Conservation (phyloP, 2,888 invertebrate genomes). For the Hetaerina titia region DNA sequence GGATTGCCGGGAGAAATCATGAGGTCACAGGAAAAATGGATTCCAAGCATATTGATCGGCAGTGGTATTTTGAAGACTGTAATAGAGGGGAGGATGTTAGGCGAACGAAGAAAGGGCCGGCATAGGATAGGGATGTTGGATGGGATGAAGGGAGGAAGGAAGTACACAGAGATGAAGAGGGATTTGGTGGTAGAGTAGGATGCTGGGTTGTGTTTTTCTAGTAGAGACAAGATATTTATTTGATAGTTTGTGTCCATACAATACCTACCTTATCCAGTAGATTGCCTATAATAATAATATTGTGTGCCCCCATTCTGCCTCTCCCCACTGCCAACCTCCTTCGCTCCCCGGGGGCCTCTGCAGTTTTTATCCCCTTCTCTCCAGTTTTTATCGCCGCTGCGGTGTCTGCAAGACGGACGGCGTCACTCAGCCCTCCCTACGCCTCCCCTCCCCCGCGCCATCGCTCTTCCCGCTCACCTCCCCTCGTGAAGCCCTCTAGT, state of each 20-base stretch:
- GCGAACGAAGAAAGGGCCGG: background rate
- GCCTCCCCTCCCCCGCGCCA: background rate
- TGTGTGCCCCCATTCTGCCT: background rate
- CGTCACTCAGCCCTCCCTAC: background rate
- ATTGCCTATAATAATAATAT: too few relatives aligned
- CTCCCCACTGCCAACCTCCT: background rate
- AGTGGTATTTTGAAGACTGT: background rate
- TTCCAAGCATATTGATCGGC: background rate
- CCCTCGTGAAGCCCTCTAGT: background rate
- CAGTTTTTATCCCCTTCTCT: background rate
- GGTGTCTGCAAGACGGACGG: conserved; percentile 40
- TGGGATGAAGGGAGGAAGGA: background rate
- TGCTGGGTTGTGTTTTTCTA: background rate
- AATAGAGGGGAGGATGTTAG: background rate
- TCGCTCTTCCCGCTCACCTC: background rate
- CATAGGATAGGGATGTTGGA: background rate
- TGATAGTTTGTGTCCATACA: too few relatives aligned
- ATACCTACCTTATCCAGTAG: too few relatives aligned
- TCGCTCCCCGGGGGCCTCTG: background rate
- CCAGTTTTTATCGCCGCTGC: conserved; percentile 21
- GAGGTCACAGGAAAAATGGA: background rate
- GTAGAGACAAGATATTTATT: too few relatives aligned
- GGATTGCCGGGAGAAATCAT: background rate
- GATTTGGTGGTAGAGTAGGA: background rate
- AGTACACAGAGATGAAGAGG: background rate